Base-by-base conservation (phyloP, 23 tunicate species). In the Clavelina lepadiformis region DNA sequence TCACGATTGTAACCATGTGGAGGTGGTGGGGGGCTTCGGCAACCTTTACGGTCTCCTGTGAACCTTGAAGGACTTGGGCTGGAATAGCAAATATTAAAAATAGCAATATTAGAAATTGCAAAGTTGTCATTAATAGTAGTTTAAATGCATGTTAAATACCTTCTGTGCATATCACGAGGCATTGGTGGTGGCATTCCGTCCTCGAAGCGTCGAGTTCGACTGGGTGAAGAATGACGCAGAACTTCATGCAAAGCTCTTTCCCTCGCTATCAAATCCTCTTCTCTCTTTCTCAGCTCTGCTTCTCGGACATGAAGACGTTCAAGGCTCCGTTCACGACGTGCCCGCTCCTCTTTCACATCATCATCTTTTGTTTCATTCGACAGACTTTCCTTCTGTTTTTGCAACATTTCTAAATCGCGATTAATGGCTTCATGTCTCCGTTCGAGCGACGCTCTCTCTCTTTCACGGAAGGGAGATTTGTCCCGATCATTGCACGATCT, bases 381-480 rank as follows among this genome's bases (percentile, higher is more conserved):
- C 36, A 75, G 65, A 20, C 37, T 56, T 35, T 67, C 58, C 33
- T 66, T 68, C 2, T 57, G 74, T 56, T 56, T 45, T 31, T 77
- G 45, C 18, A 77, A 36, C n/a, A 58, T 47, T 21, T 38, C 67
- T 38, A 67, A 44, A 31, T 77, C 83, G 18, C 73, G 81, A 22
- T 74, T 38, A 2, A 74, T 25, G 2, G 75, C 78, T 3, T 66
- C 28, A 2, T 71, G 63, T 8, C 72, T 58, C 3, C 77, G 69
- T 49, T 83, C 82, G n/a, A 83, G 67, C 2, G 82, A 75, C 15
- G 60, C 68, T 22, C 76, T 63, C 38, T 83, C 82, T 38, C n/a
- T n/a, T n/a, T n/a, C n/a, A n/a, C n/a, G n/a, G n/a, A n/a, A n/a
- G n/a, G n/a, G n/a, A n/a, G n/a, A n/a, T n/a, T n/a, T n/a, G n/a